These are phyloP conservation scores for Leptopilina drosophilae DNA, from an alignment of 2,888 invertebrate genomes.

Conservation along the genomic window DNA sequence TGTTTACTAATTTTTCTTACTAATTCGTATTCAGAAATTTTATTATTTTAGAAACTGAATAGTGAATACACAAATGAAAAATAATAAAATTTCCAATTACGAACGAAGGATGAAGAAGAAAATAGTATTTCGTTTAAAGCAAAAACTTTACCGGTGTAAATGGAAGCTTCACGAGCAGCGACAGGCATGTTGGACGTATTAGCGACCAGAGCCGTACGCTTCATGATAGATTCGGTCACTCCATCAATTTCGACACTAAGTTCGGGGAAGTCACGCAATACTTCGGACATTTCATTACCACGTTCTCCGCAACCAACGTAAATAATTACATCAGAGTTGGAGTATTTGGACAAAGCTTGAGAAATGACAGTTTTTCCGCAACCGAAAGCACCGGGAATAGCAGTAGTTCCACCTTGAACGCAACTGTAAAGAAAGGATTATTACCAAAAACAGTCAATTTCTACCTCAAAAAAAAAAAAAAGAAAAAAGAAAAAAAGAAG, in stretches of 20 bases:
- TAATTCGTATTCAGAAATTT: no score
- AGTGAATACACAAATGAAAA: not conserved
- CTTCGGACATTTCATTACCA: slow-evolving; percentile 99
- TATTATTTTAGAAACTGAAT: not conserved
- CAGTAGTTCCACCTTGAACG: slow-evolving; percentile 99
- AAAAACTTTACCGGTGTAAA: slow-evolving; percentile 89
- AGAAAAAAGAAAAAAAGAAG: no score
- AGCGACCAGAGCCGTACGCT: slow-evolving; percentile 98
- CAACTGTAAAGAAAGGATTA: slow-evolving; percentile 80
- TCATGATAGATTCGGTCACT: slow-evolving; percentile 98
- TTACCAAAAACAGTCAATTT: not conserved
- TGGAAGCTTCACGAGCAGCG: slow-evolving; percentile 99
- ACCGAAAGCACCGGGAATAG: slow-evolving; percentile 99
- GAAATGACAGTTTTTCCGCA: slow-evolving; percentile 99
- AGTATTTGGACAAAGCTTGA: slow-evolving; percentile 99
- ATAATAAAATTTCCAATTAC: no score
- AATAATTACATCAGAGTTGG: slow-evolving; percentile 99
- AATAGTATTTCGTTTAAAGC: not conserved
- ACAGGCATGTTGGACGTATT: slow-evolving; percentile 99
- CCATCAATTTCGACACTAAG: slow-evolving; percentile 98
- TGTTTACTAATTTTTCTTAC: no score
- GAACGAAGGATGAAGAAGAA: no score
- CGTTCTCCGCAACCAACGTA: slow-evolving; percentile 99
- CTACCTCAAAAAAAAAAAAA: no score
- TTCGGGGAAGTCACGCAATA: slow-evolving; percentile 99